A percentile compares a stretch with the other conserved stretches of the same genome.
phyloP scores from a whole-genome alignment of 2,113 vertebrate genomes.

The Gyps fulvus region DNA sequence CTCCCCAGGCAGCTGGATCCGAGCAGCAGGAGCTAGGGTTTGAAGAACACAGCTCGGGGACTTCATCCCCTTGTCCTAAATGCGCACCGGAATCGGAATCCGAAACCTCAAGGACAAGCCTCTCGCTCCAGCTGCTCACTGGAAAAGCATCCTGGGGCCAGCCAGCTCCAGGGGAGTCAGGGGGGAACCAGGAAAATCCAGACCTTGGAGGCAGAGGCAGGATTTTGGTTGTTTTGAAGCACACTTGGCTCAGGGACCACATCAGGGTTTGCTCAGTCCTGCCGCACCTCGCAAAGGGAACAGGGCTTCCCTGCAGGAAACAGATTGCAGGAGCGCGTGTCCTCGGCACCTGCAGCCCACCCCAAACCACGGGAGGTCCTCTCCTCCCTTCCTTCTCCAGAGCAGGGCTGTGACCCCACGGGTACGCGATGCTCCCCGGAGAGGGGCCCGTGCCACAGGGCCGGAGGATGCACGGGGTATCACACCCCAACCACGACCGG shows the following conservation, averaged over 20 bases:
- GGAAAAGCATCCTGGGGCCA: background rate
- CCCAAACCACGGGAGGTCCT: rapidly evolving
- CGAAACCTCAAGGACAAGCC: background rate
- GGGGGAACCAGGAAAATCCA: rapidly evolving
- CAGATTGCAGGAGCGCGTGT: background rate
- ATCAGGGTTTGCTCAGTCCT: background rate
- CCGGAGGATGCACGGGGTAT: rapidly evolving
- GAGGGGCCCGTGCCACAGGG: rapidly evolving
- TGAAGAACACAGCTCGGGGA: background rate
- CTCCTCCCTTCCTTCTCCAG: background rate
- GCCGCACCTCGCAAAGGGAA: background rate
- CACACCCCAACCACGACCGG: rapidly evolving
- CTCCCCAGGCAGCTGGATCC: background rate
- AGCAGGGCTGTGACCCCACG: background rate
- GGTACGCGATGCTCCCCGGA: rapidly evolving
- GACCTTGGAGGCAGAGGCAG: background rate
- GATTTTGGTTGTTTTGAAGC: background rate
- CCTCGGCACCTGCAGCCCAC: background rate
- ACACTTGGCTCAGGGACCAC: background rate
- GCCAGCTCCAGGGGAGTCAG: background rate
- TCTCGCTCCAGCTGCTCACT: rapidly evolving
- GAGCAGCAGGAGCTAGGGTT: background rate
- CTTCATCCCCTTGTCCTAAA: background rate
- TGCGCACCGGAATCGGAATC: rapidly evolving
- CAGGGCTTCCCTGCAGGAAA: conserved; percentile 4